Evolutionary conservation across 2,113 vertebrate species (phyloP), one percentile per base, ranked within the genome.

Genomic region (Hirundichthys speculiger): DNA sequence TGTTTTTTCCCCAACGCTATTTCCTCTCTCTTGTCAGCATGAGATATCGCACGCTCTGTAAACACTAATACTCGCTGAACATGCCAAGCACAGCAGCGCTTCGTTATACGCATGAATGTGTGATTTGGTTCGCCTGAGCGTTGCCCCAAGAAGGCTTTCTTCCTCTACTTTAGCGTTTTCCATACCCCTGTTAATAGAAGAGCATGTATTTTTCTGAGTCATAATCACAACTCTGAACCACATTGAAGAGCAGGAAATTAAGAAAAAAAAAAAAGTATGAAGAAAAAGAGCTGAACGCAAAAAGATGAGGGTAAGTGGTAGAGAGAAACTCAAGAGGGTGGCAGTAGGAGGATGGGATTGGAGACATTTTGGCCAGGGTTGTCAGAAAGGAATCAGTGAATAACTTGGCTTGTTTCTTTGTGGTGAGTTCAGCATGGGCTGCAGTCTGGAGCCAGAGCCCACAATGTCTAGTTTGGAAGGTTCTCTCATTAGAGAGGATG

Each of bases 381-480:
- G 84, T 90, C 90, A 91, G 82, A 84, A 86, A 91, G 69, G 84
- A 92, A 90, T 90, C 82, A 86, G 71, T 79, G 86, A 89, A 91
- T 85, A 91, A 86, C 86, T 91, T 91, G 91, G 91, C 88, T 74
- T 66, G 61, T 80, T 81, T 73, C 71, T 88, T 85, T 91, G 91
- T 86, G 91, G 92, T 86, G 64, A 86, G 88, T 88, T 85, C 83
- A 90, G 91, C 87, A 88, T 90, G 86, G 85, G 86, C 81, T 89
- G 63, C 40, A 78, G 69, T 82, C 72, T 79, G 71, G 80, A 87
- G 87, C 86, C 86, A 85, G 82, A 90, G 85, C 88, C 88, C 90
- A 85, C 87, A 91, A 92, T 82, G 88, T 88, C 86, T 89, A 89
- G 88, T 80, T 86, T 91, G 84, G 88, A 90, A 88, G 82, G 86